These are phyloP conservation scores for Megamerina dolium DNA, from an alignment of 2,888 invertebrate genomes.

Conservation along the genomic window DNA sequence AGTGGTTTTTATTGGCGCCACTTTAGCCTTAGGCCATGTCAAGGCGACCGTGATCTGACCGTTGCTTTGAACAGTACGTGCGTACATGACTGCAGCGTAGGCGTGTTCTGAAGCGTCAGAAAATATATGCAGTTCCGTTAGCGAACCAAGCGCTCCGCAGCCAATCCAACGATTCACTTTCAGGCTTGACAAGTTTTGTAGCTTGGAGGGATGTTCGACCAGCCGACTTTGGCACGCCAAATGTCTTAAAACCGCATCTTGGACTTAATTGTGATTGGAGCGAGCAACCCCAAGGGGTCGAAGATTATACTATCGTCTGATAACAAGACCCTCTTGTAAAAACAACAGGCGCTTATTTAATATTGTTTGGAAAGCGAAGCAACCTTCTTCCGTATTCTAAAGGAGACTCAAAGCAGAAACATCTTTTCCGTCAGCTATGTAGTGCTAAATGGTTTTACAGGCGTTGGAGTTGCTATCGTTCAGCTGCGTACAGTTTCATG, in stretches of 20 bases:
- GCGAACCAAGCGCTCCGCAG: no score
- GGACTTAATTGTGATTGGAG: slow-evolving; percentile 2
- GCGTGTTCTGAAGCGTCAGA: no score
- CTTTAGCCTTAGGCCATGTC: slow-evolving; percentile 1
- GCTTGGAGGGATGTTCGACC: background rate
- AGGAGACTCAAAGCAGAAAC: slow-evolving; percentile 3
- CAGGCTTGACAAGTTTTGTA: background rate
- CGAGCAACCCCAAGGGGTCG: background rate
- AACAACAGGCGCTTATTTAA: background rate
- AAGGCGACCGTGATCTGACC: no score
- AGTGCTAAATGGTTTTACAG: background rate
- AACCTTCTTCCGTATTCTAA: background rate
- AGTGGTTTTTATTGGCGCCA: slow-evolving; percentile 5
- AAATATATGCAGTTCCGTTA: no score
- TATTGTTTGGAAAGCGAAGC: background rate
- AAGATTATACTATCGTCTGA: slow-evolving; percentile 1
- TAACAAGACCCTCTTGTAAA: slow-evolving; percentile 1
- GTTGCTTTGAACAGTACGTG: no score
- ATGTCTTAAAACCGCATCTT: no score
- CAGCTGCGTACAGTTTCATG: no score
- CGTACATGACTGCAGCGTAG: no score
- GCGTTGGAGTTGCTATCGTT: background rate
- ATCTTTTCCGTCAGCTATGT: background rate
- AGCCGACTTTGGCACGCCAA: no score
- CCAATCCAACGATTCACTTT: slow-evolving; percentile 1